Evolutionary conservation across 2,113 vertebrate genomes (phyloP), one percentile per base, ranked within the genome.

Genomic region (Arvicanthis niloticus): DNA sequence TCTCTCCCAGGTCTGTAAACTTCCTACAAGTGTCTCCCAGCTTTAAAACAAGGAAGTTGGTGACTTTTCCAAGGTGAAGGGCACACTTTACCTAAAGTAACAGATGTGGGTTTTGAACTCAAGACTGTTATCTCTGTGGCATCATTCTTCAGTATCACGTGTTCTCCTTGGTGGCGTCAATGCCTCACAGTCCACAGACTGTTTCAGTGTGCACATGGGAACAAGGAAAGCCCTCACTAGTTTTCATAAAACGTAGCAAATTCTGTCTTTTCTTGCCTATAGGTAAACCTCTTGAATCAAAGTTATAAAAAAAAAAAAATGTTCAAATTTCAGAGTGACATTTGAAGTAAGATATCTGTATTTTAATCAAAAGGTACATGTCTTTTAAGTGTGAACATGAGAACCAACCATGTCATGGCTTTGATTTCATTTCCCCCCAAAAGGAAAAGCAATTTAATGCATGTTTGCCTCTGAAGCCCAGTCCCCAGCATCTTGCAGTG

Each of bases 341-440:
- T 53, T 11, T 77, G 22, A 86, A 93, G 75, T 62, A 90, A 96
- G 45, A 13, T 45, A 56, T 7, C 31, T 75, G 9, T 5, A 72
- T n/a, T n/a, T 6, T 62, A 58, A 48, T 94, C 80, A 72, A 95
- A 93, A 95, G 21, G 19, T 24, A 56, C 15, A 62, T 80, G 19
- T 42, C 51, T 96, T 87, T 40, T 45, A 84, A 94, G 34, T n/a
- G 22, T 92, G 81, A 95, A 77, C 15, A 91, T 15, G 15, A 93
- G 22, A 37, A 5, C 58, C 68, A 96, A 67, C 17, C 48, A 62
- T 17, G 6, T 60, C 70, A 77, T 34, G 9, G 2, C 11, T 89
- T 95, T 77, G 24, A 94, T 88, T 94, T 96, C 29, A 22, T n/a
- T 88, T 93, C 4, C 37, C 92, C 60, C 15, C 88, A 87, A 95